phyloP scores from a whole-genome alignment of 1,140 invertebrate species.

The Nasonia giraulti region DNA sequence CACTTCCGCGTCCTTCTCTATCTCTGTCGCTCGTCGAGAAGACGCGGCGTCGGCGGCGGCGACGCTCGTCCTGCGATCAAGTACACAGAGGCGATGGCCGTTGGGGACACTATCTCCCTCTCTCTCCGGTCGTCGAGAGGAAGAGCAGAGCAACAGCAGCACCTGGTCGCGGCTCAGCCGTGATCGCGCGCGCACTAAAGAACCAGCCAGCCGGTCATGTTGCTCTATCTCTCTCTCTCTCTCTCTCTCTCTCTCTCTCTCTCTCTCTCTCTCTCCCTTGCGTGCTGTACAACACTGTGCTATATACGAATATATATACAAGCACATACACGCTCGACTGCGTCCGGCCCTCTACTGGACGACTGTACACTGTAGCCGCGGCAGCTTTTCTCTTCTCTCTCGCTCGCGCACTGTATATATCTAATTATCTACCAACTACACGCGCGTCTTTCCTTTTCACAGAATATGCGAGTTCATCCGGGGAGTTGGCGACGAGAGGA shows the following conservation, averaged over 20 bases:
- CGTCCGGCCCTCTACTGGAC: background rate
- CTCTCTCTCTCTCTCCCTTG: background rate
- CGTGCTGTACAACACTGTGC: background rate
- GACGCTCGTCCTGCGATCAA: background rate
- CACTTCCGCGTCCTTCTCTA: conserved; percentile 41
- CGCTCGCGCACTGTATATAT: background rate
- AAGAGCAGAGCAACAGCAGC: background rate
- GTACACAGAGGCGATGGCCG: background rate
- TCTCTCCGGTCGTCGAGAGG: background rate
- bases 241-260: background rate
- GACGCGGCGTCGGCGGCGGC: conserved; percentile 3
- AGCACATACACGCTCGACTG: background rate
- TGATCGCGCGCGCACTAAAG: conserved; percentile 12
- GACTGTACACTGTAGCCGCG: background rate
- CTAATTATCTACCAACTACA: background rate
- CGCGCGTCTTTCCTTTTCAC: background rate
- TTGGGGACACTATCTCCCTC: background rate
- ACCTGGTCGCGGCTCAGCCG: background rate
- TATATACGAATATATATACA: background rate
- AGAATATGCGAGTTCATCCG: too few species aligned
- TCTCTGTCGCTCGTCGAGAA: background rate
- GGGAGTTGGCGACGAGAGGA: too few species aligned
- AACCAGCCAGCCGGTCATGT: conserved; percentile 35
- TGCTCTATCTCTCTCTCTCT: background rate
- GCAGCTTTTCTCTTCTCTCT: background rate